Evolutionary conservation across 2,113 vertebrate species (phyloP), one percentile per base, ranked within the genome.

Genomic region (Syrrhaptes paradoxus): DNA sequence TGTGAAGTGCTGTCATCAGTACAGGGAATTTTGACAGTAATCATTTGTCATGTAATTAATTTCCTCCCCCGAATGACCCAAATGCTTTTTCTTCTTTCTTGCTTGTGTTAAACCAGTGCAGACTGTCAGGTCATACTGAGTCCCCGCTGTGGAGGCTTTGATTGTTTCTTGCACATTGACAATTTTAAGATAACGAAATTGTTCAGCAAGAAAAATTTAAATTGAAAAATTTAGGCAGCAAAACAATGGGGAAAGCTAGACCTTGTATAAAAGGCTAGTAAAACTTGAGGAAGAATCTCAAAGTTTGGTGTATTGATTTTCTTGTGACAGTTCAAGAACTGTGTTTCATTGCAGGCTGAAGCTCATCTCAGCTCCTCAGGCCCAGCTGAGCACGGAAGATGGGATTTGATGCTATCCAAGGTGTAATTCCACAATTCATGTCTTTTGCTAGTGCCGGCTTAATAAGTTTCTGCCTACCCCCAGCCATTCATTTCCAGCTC

Each of bases 331-430:
- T 94, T 96, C 68, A 93, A 81, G 92, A 89, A 12, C 57, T 75
- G 68, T 89, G 76, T 75, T 91, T 93, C 72, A 10, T 89, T 78
- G 91, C 89, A 92, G 86, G 86, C 83, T 93, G 82, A 88, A 95
- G 87, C 81, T 95, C 89, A 82, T 91, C 93, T 94, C 75, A 13
- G 2, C 82, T 88, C 71, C 85, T 87, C 48, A 12, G 80, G 90
- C 94, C 91, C 95, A 94, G 92, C 95, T 92, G 82, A 95, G 95
- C 92, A 74, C 48, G 90, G 89, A 89, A 95, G 85, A 93, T 96
- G 85, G 67, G 85, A 91, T 95, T 91, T 87, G 91, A 82, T 94
- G 74, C 74, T 93, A 58, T 94, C 94, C 89, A 48, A 81, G 83
- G 65, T 87, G 73, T 78, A 95, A 95, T 95, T 90, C 93, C 89